Percentiles rank a stretch among this genome's conserved stretches.
phyloP scores from a whole-genome alignment of 1,140 invertebrate species.

The Brachionus plicatilis region DNA sequence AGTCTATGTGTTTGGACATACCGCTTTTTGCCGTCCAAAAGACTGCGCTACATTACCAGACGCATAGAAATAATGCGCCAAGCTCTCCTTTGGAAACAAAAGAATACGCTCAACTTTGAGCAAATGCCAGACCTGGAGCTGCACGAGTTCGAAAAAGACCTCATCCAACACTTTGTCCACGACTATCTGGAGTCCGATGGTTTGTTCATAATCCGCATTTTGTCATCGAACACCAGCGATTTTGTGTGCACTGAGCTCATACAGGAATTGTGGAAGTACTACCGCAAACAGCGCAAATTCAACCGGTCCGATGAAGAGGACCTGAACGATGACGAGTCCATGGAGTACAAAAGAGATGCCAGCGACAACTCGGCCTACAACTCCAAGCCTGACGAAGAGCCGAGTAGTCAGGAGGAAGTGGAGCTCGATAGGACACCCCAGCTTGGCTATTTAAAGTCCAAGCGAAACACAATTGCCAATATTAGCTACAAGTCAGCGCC shows the following conservation, averaged over 20 bases:
- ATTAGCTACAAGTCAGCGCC: not conserved
- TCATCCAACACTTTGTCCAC: conserved; percentile 55
- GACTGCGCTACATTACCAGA: conserved; percentile 26
- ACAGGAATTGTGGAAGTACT: conserved; percentile 56
- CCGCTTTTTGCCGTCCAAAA: conserved; percentile 39
- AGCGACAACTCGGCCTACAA: not conserved
- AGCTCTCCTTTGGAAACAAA: not conserved
- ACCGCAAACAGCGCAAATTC: conserved; percentile 47
- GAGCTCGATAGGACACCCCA: not conserved
- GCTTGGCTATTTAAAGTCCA: not conserved
- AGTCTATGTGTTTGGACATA: conserved; percentile 44
- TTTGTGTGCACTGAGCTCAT: conserved; percentile 59
- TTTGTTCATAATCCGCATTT: conserved; percentile 57
- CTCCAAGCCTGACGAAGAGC: not conserved
- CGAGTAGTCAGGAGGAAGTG: not conserved
- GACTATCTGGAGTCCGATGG: conserved; percentile 59
- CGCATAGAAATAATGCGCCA: conserved; percentile 37
- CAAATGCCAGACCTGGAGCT: not conserved
- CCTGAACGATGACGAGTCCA: not conserved
- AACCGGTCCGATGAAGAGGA: conserved; percentile 30
- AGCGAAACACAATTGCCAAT: conserved; percentile 17
- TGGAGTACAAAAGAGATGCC: not conserved
- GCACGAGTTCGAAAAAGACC: conserved; percentile 47
- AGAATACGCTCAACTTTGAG: conserved; percentile 32
- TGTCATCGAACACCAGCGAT: conserved; percentile 59